Evolutionary conservation across 2,888 invertebrate genomes (phyloP).

Genomic region (Subacronicta megacephala): DNA sequence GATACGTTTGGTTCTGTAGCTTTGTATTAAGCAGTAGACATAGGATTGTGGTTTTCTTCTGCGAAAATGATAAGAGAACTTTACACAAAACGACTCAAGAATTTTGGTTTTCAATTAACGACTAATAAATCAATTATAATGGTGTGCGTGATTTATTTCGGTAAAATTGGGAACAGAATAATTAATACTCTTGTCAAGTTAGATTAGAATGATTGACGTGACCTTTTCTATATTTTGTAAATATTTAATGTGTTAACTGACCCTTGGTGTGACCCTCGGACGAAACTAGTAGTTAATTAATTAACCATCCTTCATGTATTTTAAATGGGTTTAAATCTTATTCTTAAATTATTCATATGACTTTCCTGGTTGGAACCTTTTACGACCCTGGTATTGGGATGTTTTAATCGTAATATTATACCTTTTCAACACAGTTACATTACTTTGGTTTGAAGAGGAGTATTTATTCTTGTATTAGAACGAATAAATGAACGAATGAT

Average conservation of each 20-base stretch:
- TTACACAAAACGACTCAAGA: too few species aligned
- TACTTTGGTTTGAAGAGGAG: too few species aligned
- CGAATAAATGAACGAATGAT: too few species aligned
- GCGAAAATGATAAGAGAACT: too few species aligned
- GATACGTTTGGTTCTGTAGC: too few species aligned
- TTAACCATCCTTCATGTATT: slow-evolving; percentile 13
- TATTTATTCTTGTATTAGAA: too few species aligned
- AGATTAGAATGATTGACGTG: slow-evolving; percentile 15
- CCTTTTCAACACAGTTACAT: too few species aligned
- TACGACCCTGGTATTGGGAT: neutral
- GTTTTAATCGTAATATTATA: too few species aligned
- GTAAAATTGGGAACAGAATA: neutral
- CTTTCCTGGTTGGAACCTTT: neutral
- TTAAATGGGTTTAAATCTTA: neutral
- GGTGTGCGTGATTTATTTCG: neutral
- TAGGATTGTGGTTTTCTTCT: too few species aligned
- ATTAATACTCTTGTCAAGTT: neutral
- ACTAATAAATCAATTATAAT: neutral
- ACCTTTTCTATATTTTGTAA: slow-evolving; percentile 16
- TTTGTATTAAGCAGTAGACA: too few species aligned
- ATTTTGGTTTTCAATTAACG: too few species aligned
- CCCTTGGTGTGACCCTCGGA: slow-evolving; percentile 13
- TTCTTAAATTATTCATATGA: neutral
- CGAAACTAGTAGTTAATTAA: slow-evolving; percentile 2
- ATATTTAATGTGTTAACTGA: neutral